Evolutionary conservation across 2,113 vertebrate genomes (phyloP).

Genomic region (Charadrius vociferus): DNA sequence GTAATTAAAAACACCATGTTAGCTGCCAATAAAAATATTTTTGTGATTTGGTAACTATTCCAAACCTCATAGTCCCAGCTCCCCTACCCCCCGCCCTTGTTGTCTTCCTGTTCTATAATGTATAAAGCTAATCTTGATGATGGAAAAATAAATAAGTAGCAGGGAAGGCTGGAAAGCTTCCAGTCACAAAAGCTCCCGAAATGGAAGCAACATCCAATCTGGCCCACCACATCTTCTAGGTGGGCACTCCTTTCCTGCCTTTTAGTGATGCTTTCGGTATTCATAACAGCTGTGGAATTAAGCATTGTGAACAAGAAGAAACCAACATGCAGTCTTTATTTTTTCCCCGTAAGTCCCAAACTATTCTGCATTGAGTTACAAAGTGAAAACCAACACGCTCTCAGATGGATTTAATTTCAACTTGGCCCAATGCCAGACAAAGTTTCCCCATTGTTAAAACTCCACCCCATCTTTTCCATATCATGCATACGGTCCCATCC

Average conservation of each 20-base stretch:
- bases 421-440: constrained; percentile 13
- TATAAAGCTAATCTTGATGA: constrained; percentile 18
- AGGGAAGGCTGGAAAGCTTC: neutral
- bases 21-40: constrained; percentile 46
- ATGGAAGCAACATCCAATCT: neutral
- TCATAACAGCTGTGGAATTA: constrained; percentile 39
- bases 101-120: constrained; percentile 20
- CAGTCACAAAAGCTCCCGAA: neutral
- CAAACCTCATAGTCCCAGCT: neutral
- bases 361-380: constrained; percentile 44
- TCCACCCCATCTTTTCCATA: neutral
- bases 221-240: neutral
- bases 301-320: constrained; percentile 14
- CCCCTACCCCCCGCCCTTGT: neutral
- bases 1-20: constrained; percentile 49
- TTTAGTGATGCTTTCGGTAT: constrained; percentile 10
- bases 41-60: constrained; percentile 3
- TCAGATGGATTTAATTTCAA: constrained; percentile 55
- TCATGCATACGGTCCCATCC: neutral
- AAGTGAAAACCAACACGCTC: constrained; percentile 31
- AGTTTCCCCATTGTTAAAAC: constrained; percentile 40
- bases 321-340: neutral
- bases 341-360: neutral
- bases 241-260: constrained; percentile 3
- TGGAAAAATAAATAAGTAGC: constrained; percentile 33